Evolutionary conservation across 2,113 vertebrate species (phyloP).

Genomic region (Bos javanicus): DNA sequence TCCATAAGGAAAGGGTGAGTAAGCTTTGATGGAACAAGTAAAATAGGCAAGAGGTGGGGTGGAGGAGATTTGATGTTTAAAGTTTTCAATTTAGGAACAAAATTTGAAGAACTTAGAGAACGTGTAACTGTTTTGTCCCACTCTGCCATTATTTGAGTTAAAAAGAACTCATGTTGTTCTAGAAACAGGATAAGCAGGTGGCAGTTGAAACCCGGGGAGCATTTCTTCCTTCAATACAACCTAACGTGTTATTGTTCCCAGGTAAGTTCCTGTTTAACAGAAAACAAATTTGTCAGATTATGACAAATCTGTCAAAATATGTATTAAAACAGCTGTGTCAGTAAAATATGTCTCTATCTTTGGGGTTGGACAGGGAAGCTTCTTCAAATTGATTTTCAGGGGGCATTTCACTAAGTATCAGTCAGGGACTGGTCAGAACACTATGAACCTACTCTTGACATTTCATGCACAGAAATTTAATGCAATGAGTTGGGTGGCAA

Average conservation of each 20-base stretch:
- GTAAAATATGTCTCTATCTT: background rate
- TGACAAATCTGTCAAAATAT: background rate
- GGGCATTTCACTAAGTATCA: background rate
- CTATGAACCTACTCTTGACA: background rate
- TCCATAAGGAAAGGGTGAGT: background rate
- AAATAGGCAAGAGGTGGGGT: background rate
- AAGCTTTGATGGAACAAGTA: background rate
- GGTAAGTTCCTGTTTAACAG: background rate
- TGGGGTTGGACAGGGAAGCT: background rate
- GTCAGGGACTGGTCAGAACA: background rate
- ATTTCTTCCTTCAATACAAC: background rate
- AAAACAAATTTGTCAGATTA: background rate
- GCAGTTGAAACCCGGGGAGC: background rate
- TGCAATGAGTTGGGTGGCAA: background rate
- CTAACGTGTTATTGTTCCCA: background rate
- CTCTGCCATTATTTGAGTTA: background rate
- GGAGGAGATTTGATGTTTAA: background rate
- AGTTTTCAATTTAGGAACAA: background rate
- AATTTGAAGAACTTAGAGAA: background rate
- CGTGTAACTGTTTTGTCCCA: fast-evolving
- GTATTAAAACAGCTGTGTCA: background rate
- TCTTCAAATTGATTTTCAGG: background rate
- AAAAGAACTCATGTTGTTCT: background rate
- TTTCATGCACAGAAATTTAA: background rate
- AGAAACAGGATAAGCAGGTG: background rate